Evolutionary conservation across 2,113 vertebrate species (phyloP), one percentile per base, ranked within the genome.

Genomic region (Heloderma charlesbogerti): DNA sequence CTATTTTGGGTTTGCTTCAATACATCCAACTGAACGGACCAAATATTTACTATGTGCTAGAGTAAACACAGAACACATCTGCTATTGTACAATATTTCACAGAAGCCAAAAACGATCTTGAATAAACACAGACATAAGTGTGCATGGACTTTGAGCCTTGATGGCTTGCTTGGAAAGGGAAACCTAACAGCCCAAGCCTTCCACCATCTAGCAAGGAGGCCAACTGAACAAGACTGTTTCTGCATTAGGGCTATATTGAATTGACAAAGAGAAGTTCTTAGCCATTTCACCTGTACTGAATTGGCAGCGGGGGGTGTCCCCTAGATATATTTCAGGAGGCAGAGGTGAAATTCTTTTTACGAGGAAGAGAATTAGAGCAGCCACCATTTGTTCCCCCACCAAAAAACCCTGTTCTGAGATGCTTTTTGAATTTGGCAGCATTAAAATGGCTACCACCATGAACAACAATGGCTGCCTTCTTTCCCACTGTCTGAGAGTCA

Each of bases 1-100:
- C 10, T 54, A 29, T 90, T 78, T 85, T 22, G 37, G 63, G 45
- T 90, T 86, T 80, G 45, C 34, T 71, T 86, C 31, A 69, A 86
- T 54, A 81, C 69, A 90, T 34, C 37, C 45, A 43, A n/a, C 75
- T 34, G n/a, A 90, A 90, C n/a, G 60, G 89, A 80, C 31, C 48
- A 86, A 86, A 90, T 90, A 79, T 86, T 90, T 90, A 86, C 75
- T 18, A n/a, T 18, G 84, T 79, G 77, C 75, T 69, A 86, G 51
- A 16, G n/a, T 86, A 86, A 90, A 86, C 84, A 86, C 10, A 27
- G 25, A 34, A 43, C 63, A 51, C 89, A 90, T 80, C 89, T 86
- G 89, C 45, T 80, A 71, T 34, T 80, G 74, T 71, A 71, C 48
- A 80, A 54, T 80, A 80, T 71, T 90, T 90, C 48, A 54, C 63